These are phyloP conservation scores for Phragmatobia fuliginosa DNA, from an alignment of 2,888 invertebrate species.

Conservation along the genomic window DNA sequence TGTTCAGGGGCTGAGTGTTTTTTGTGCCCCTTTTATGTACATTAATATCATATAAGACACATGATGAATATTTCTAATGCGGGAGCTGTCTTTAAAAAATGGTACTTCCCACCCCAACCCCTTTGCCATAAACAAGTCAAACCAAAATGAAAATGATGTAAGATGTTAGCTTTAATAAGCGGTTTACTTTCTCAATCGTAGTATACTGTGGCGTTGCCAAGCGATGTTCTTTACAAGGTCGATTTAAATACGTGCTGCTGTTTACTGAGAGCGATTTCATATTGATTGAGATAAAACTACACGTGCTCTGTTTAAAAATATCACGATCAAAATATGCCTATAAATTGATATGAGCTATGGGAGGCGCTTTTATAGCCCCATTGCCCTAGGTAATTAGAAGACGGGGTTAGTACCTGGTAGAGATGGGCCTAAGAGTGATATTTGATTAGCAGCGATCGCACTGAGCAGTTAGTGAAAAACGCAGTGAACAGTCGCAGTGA, in stretches of 20 bases:
- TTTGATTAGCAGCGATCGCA: too few relatives aligned
- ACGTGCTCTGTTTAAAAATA: constrained; percentile 3
- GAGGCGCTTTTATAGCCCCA: too few relatives aligned
- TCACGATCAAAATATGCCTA: background rate
- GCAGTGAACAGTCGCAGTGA: too few relatives aligned
- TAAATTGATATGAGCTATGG: background rate
- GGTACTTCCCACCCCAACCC: background rate
- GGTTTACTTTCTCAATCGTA: constrained; percentile 3
- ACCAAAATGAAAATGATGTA: background rate
- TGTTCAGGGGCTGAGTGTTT: too few relatives aligned
- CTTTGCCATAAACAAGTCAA: background rate
- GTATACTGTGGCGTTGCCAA: background rate
- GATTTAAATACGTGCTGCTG: constrained; percentile 22
- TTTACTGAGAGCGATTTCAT: constrained; percentile 18
- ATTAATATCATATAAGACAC: too few relatives aligned
- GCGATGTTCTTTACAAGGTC: constrained; percentile 31
- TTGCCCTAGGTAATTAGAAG: too few relatives aligned
- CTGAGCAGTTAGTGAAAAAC: too few relatives aligned
- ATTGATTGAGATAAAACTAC: constrained; percentile 24
- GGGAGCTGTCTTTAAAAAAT: too few relatives aligned
- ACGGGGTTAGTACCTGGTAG: too few relatives aligned
- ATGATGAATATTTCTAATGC: too few relatives aligned
- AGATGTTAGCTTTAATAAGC: background rate
- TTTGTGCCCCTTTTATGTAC: too few relatives aligned
- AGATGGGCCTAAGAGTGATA: too few relatives aligned